Percentiles rank a stretch among this genome's conserved stretches.
These are phyloP conservation scores for Palloptera scutellata DNA, from an alignment of 2,888 invertebrate species.

Conservation along the genomic window DNA sequence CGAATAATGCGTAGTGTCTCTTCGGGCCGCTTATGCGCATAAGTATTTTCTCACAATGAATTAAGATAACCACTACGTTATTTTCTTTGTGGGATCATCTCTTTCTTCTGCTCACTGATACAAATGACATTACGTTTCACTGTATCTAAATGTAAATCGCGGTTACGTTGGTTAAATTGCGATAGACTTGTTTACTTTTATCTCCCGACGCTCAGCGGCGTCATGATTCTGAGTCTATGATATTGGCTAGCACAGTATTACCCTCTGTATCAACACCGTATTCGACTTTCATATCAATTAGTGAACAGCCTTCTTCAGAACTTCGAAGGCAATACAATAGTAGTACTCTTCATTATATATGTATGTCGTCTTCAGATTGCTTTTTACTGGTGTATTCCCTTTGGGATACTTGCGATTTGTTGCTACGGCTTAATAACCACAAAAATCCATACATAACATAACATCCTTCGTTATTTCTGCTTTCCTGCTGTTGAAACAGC, in stretches of 20 bases:
- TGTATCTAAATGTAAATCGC: slow-evolving; percentile 82
- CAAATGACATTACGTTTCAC: slow-evolving; percentile 95
- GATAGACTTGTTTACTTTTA: slow-evolving; percentile 95
- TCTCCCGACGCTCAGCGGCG: slow-evolving; percentile 97
- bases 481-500: too few relatives aligned
- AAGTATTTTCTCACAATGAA: slow-evolving; percentile 89
- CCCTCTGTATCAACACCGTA: slow-evolving; percentile 84
- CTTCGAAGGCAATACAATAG: slow-evolving; percentile 89
- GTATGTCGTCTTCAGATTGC: slow-evolving; percentile 85
- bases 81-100: slow-evolving; percentile 73
- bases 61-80: slow-evolving; percentile 84
- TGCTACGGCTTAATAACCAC: too few relatives aligned
- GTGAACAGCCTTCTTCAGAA: slow-evolving; percentile 92
- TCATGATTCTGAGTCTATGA: slow-evolving; percentile 99
- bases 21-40: slow-evolving; percentile 94
- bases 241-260: slow-evolving; percentile 89
- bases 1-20: slow-evolving; percentile 78
- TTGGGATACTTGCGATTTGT: too few relatives aligned
- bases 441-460: too few relatives aligned
- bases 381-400: too few relatives aligned
- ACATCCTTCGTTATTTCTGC: too few relatives aligned
- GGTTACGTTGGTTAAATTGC: slow-evolving; percentile 88
- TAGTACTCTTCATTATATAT: slow-evolving; percentile 85
- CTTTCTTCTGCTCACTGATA: slow-evolving; percentile 86
- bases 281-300: slow-evolving; percentile 99